Base-by-base conservation (phyloP, 1,140 invertebrate genomes). In the Drosophila sp. region DNA sequence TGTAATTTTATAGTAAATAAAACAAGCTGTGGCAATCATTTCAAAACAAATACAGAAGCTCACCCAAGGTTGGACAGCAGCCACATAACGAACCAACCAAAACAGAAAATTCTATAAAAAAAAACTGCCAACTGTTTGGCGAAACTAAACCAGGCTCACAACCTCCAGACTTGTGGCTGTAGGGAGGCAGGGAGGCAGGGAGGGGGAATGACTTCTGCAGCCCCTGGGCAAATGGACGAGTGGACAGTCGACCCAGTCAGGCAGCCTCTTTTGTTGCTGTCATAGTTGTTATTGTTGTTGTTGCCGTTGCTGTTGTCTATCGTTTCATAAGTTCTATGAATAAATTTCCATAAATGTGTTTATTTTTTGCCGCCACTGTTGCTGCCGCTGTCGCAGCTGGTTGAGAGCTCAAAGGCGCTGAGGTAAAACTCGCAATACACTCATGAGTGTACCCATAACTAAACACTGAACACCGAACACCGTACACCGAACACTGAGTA, bases 311-410 rank as follows among this genome's bases (percentile, higher is more conserved):
- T 63, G 81, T 87, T 86, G 82, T 86, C 81, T 86, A 86, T 86
- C 81, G 81, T 86, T 87, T 86, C 83, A 86, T 86, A 86, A 86
- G 82, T 90, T 90, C 82, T 90, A 90, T 90, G 89, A 90, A 90
- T 90, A 90, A 90, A 90, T 90, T 90, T 90, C 89, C 89, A 90
- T 90, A 90, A 86, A 84, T 89, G 80, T 84, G 76, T 78, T 84
- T 80, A 80, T 90, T 90, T 90, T 82, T 82, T 74, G 41, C 48
- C 73, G 69, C 71, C 67, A 59, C 56, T 66, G 64, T 80, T 71
- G 56, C 67, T 72, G 64, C 27, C 45, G 65, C 70, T 78, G 73
- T 81, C 65, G 72, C 73, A 81, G 77, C 83, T 82, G 83, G 79
- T 72, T 64, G 69, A 79, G 62, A 74, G 81, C 81, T 65, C 43